A percentile compares a stretch with the other conserved stretches of the same genome.
Conservation (phyloP, 2,888 invertebrate species). For the Mesopsocus fuscifrons region DNA sequence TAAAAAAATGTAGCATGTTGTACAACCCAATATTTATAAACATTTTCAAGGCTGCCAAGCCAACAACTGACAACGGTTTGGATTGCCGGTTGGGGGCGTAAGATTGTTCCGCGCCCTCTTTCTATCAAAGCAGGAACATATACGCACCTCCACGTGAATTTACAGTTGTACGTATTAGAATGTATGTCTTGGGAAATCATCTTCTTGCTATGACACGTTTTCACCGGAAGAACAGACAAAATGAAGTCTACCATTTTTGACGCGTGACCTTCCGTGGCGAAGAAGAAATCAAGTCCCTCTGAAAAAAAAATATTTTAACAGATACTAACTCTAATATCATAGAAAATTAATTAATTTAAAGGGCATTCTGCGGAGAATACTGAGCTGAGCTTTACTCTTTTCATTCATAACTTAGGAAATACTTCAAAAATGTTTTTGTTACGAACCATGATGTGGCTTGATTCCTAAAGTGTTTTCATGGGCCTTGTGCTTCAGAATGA, state of each 20-base stretch:
- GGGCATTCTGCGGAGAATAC: too few relatives aligned
- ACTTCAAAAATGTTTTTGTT: slow-evolving; percentile 9
- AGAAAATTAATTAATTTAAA: slow-evolving; percentile 12
- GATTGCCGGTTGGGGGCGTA: too few relatives aligned
- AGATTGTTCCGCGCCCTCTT: too few relatives aligned
- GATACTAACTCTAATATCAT: slow-evolving; percentile 8
- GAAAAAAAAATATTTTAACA: slow-evolving; percentile 20
- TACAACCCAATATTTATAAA: too few relatives aligned
- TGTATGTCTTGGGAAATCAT: slow-evolving; percentile 93
- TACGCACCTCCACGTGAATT: slow-evolving; percentile 52
- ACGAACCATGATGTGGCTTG: slow-evolving; percentile 56
- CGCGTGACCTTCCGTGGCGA: slow-evolving; percentile 70
- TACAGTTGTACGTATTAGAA: slow-evolving; percentile 92
- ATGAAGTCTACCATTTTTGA: slow-evolving; percentile 93
- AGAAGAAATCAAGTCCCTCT: slow-evolving; percentile 94
- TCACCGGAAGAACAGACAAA: slow-evolving; percentile 67
- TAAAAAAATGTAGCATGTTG: not conserved
- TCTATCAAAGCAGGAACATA: too few relatives aligned
- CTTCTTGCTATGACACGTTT: slow-evolving; percentile 79
- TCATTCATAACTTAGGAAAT: too few relatives aligned
- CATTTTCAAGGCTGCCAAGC: too few relatives aligned
- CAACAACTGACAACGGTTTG: too few relatives aligned
- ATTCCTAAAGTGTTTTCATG: slow-evolving; percentile 81
- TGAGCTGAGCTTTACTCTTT: too few relatives aligned
- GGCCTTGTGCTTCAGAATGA: slow-evolving; percentile 88